phyloP scores from a whole-genome alignment of 2,113 vertebrate species.

The Colius striatus region DNA sequence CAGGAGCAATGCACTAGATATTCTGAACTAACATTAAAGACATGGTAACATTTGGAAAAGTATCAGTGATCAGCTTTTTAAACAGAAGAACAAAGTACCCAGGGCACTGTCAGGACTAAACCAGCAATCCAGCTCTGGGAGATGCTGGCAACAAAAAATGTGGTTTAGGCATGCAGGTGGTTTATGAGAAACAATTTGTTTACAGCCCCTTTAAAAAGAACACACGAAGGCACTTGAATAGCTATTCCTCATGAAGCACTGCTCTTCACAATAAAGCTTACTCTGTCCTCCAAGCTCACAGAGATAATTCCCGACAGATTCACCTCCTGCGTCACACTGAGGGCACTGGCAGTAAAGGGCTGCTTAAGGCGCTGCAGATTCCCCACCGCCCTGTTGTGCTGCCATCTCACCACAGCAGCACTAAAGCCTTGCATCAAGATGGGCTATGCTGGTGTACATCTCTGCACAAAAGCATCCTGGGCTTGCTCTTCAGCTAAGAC shows the following conservation, averaged over 20 bases:
- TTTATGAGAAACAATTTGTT: constrained; percentile 38
- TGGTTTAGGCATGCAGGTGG: background rate
- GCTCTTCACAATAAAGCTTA: background rate
- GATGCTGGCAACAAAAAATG: background rate
- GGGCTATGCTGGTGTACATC: background rate
- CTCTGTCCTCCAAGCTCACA: background rate
- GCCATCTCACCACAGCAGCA: background rate
- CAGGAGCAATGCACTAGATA: background rate
- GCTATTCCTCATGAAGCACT: background rate
- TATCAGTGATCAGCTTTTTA: constrained; percentile 18
- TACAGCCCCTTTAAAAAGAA: background rate
- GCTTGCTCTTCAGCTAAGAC: background rate
- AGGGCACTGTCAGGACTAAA: constrained; percentile 26
- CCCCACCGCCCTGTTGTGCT: accelerated
- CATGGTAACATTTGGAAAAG: constrained; percentile 24
- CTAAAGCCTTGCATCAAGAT: background rate
- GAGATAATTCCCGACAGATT: background rate
- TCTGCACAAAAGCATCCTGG: background rate
- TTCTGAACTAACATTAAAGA: constrained; percentile 10
- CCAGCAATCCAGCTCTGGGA: background rate
- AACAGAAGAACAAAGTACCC: constrained; percentile 13
- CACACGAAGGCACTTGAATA: background rate
- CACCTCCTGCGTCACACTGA: background rate
- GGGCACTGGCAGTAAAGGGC: background rate
- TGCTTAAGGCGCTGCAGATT: background rate